Evolutionary conservation across 2,113 vertebrate species (phyloP).

Genomic region (Podarcis muralis): DNA sequence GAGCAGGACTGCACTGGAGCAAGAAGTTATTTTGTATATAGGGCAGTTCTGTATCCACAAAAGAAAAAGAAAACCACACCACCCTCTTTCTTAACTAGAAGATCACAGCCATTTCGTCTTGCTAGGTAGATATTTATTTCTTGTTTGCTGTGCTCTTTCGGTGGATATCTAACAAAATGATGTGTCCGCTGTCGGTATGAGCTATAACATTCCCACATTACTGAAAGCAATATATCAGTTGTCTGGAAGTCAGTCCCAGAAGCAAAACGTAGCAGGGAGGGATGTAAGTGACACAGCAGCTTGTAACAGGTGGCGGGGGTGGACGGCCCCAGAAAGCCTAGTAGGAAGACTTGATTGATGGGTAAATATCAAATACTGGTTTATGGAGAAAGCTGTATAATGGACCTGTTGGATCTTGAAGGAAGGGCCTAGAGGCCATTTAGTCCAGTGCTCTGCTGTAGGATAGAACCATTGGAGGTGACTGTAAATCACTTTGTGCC

Average conservation of each 20-base stretch:
- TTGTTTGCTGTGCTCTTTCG: constrained; percentile 9
- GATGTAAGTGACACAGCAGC: neutral
- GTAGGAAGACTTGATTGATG: neutral
- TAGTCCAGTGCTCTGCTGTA: neutral
- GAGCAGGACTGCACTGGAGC: neutral
- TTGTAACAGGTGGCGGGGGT: neutral
- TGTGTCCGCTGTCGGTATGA: neutral
- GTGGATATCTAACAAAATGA: neutral
- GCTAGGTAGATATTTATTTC: neutral
- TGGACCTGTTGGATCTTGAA: neutral
- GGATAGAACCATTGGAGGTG: neutral
- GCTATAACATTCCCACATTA: constrained; percentile 8
- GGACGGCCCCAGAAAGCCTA: neutral
- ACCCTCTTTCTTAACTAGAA: neutral
- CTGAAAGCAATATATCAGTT: constrained; percentile 7
- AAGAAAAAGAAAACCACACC: neutral
- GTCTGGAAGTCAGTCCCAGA: constrained; percentile 2
- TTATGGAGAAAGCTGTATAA: neutral
- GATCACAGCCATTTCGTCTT: neutral
- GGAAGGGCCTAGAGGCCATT: neutral
- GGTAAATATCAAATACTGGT: neutral
- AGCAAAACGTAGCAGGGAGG: neutral
- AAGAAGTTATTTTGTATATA: neutral
- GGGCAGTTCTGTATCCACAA: neutral
- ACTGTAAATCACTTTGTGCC: neutral